Evolutionary conservation across 2,888 invertebrate genomes (phyloP).

Genomic region (Drosophila tanythrix): DNA sequence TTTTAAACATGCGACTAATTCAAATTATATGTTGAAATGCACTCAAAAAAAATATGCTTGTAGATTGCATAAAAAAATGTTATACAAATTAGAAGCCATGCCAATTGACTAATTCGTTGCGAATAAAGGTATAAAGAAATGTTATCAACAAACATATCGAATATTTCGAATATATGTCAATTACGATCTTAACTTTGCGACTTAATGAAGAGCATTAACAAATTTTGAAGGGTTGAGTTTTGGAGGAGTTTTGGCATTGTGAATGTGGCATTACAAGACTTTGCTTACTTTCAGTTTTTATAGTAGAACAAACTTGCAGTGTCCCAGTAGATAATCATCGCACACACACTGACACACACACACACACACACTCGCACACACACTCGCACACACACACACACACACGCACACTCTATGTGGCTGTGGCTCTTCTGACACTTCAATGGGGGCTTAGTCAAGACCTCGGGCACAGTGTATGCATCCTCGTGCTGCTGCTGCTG

Average conservation of each 20-base stretch:
- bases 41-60: neutral
- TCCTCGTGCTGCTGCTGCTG: conserved; percentile 7
- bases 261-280: conserved; percentile 21
- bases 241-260: conserved; percentile 1
- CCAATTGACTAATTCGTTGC: neutral
- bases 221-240: neutral
- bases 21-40: neutral
- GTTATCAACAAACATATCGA: neutral
- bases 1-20: neutral
- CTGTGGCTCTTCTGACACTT: conserved; percentile 74
- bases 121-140: no score
- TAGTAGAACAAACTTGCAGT: conserved; percentile 36
- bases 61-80: rapidly evolving
- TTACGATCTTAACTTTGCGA: neutral
- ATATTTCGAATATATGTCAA: no score
- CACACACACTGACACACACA: conserved; percentile 10
- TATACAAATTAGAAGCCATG: neutral
- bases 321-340: conserved; percentile 59
- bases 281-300: conserved; percentile 60
- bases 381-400: conserved; percentile 19
- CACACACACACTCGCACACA: conserved; percentile 15
- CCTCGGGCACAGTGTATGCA: conserved; percentile 2
- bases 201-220: neutral
- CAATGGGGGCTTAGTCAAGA: conserved; percentile 59
- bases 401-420: conserved; percentile 39